Evolutionary conservation across 2,797 vertebrate genomes (phyloP), one percentile per base, ranked within the genome.

Genomic region (Syncerus caffer): DNA sequence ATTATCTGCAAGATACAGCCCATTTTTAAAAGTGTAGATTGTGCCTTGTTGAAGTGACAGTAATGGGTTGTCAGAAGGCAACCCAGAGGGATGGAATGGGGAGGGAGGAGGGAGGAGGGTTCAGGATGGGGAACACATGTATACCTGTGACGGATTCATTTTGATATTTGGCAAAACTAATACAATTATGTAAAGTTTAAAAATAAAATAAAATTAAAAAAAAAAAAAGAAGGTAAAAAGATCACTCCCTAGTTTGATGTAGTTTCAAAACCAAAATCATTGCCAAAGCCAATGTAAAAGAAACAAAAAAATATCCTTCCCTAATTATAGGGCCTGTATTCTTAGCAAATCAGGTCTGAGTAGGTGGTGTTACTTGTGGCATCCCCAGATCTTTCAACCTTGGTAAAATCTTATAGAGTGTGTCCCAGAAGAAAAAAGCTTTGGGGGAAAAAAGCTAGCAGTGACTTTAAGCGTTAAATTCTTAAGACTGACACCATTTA

Each of bases 41-140:
- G 9, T 94, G 16, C 38, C 76, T 45, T 96, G 11, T 95, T 96
- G 62, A 71, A 51, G 71, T 89, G 47, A 86, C 95, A 93, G 60
- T 92, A 94, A 64, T 76, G 64, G 10, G 45, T 92, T 89, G 25
- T 95, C 74, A 91, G 57, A 93, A 91, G 45, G 50, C 93, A 60
- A 80, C n/a, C n/a, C n/a, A n/a, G n/a, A n/a, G n/a, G n/a, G n/a
- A n/a, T n/a, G n/a, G n/a, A n/a, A n/a, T n/a, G n/a, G n/a, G n/a
- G n/a, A n/a, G n/a, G n/a, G n/a, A n/a, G n/a, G n/a, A n/a, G n/a
- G n/a, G n/a, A n/a, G n/a, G n/a, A n/a, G n/a, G n/a, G n/a, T n/a
- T n/a, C n/a, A n/a, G n/a, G n/a, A n/a, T n/a, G n/a, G n/a, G n/a
- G n/a, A n/a, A n/a, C n/a, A n/a, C n/a, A n/a, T n/a, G n/a, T n/a